Evolutionary conservation across 2,113 vertebrate genomes (phyloP), one percentile per base, ranked within the genome.

Genomic region (Vulpes lagopus): DNA sequence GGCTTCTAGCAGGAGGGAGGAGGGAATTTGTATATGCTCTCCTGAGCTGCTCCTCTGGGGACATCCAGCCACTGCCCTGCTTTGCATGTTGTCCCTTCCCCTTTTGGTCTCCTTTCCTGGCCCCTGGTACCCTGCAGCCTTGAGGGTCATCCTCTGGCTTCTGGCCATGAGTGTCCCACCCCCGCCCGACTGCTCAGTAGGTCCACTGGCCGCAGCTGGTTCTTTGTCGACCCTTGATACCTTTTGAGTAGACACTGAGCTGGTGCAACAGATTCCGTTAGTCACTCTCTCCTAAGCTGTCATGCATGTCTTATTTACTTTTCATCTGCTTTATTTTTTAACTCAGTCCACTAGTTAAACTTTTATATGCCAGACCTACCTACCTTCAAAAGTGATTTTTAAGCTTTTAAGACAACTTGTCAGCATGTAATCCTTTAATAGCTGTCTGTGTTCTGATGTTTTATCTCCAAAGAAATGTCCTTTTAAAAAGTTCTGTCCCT

Each of bases 251-350:
- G 55, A 49, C 9, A 32, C 35, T 57, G 49, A 71, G 35, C 35
- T 82, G 1, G n/a, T 62, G 60, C 4, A 14, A 62, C 9, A 16
- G 84, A 83, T 0, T 4, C 49, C 32, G 60, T 35, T 5, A 64
- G 79, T 14, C 60, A 14, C n/a, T 65, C 51, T 74, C 27, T 88
- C 38, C 27, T 73, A 73, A 79, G 25, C 74, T 59, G 3, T 49
- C 7, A 1, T 64, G 30, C 38, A 22, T 81, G 1, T 76, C 78
- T 91, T 62, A 67, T 30, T 76, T 69, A 76, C 78, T 95, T 94
- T 95, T 80, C 12, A 25, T 53, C 22, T 90, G 38, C 27, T 81
- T 73, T 80, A 73, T 71, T 92, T 85, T 88, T 87, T 81, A 89
- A 84, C 51, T 67, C 91, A 65, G 20, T 81, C 2, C 2, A 71